Percentiles rank a stretch among this genome's conserved stretches.
Evolutionary conservation across 2,888 invertebrate genomes (phyloP).

Genomic region (Acleris sparsana): DNA sequence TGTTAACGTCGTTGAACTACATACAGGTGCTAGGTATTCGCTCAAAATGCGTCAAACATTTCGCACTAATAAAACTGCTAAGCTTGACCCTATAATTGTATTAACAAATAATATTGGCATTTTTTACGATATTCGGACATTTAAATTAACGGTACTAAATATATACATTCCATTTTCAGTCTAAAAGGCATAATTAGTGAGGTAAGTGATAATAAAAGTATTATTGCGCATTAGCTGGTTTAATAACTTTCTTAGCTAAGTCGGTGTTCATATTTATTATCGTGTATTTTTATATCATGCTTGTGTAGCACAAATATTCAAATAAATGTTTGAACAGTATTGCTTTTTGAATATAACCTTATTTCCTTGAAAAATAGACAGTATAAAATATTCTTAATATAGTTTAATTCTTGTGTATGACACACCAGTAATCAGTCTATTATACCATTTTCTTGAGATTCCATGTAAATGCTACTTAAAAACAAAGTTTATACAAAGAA

Average conservation of each 20-base stretch:
- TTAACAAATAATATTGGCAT: not conserved
- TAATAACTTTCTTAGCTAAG: constrained; percentile 71
- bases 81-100: not conserved
- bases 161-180: constrained; percentile 58
- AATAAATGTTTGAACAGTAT: constrained; percentile 76
- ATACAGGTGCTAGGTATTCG: constrained; percentile 57
- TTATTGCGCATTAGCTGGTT: constrained; percentile 77
- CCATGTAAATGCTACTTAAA: too few relatives aligned
- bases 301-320: constrained; percentile 83
- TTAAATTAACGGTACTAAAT: constrained; percentile 39
- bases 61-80: not conserved
- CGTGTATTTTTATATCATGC: constrained; percentile 81
- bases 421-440: too few relatives aligned
- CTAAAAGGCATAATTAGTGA: constrained; percentile 49
- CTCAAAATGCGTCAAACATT: not conserved
- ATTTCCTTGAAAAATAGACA: too few relatives aligned
- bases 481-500: not conserved
- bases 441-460: too few relatives aligned
- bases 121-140: not conserved
- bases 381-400: too few relatives aligned
- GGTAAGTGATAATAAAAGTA: constrained; percentile 75
- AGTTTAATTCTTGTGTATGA: too few relatives aligned
- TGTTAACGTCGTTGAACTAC: constrained; percentile 55
- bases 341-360: constrained; percentile 23
- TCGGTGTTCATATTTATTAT: constrained; percentile 80